A percentile compares a stretch with the other conserved stretches of the same genome.
phyloP scores from a whole-genome alignment of 2,113 vertebrate species.

The Leptodactylus fuscus region DNA sequence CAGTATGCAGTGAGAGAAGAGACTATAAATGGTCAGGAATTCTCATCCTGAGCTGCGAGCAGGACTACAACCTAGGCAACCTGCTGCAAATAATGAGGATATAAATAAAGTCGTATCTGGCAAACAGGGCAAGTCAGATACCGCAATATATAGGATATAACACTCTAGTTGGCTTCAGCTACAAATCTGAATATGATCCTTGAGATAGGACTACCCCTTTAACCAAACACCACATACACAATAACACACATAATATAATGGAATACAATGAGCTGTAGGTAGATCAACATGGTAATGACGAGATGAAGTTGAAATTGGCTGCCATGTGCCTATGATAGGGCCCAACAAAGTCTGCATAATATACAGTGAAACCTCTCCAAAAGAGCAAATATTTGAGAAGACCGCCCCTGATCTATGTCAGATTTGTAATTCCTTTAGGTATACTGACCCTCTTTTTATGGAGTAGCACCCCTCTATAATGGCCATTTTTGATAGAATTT shows the following conservation, averaged over 20 bases:
- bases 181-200: too few species aligned
- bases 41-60: too few species aligned
- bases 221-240: background rate
- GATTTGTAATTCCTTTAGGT: background rate
- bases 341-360: background rate
- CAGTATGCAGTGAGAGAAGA: too few species aligned
- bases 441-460: background rate
- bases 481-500: background rate
- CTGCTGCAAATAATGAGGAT: too few species aligned
- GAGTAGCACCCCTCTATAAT: background rate
- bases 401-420: background rate
- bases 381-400: background rate
- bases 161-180: too few species aligned
- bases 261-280: background rate
- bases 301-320: background rate
- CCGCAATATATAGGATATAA: too few species aligned
- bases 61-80: too few species aligned
- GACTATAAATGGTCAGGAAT: too few species aligned
- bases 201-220: too few species aligned
- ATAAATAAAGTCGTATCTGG: too few species aligned
- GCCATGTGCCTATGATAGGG: background rate
- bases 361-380: background rate
- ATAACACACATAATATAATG: background rate
- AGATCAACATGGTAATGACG: background rate
- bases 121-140: too few species aligned